Conservation (phyloP, 2,888 invertebrate species). For the Phalangium opilio region DNA sequence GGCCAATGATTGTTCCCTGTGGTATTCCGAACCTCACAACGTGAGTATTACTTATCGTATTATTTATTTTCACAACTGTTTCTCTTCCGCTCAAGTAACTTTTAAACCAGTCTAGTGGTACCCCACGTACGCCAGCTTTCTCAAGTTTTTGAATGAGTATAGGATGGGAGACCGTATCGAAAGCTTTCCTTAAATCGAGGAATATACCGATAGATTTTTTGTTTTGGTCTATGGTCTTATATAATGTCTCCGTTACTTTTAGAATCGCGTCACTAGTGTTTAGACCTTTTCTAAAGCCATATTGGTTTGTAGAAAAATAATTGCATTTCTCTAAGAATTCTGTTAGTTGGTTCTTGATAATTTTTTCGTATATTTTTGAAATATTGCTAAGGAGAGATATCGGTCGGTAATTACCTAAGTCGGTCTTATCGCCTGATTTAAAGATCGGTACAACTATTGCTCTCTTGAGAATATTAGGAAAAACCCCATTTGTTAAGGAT, state of each 20-base stretch:
- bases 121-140: neutral
- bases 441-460: neutral
- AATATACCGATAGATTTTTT: neutral
- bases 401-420: neutral
- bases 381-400: neutral
- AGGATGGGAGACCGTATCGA: neutral
- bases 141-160: neutral
- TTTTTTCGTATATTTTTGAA: neutral
- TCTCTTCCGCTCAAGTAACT: neutral
- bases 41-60: too few species aligned
- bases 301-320: neutral
- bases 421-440: neutral
- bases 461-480: neutral
- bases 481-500: neutral
- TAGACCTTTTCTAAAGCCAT: neutral
- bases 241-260: neutral
- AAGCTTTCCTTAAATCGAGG: neutral
- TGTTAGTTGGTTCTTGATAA: neutral
- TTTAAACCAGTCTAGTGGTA: neutral
- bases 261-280: neutral
- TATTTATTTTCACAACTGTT: too few species aligned
- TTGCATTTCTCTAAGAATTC: neutral
- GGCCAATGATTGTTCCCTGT: too few species aligned
- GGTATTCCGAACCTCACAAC: too few species aligned
- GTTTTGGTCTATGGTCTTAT: neutral